Conservation (phyloP, 2,113 vertebrate species). For the Aspiorhynchus laticeps region DNA sequence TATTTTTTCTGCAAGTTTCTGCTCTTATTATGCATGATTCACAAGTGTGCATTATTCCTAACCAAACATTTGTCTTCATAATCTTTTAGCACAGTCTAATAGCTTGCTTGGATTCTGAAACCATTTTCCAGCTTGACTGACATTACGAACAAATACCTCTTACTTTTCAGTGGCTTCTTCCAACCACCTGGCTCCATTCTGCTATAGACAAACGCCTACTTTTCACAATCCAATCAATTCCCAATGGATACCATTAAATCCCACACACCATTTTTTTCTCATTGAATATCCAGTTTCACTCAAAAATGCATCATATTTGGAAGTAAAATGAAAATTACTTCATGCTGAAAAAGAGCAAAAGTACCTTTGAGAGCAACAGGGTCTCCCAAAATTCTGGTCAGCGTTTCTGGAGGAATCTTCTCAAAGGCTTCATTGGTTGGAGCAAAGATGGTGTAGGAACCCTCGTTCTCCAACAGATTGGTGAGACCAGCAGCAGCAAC, state of each 20-base stretch:
- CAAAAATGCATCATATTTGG: neutral
- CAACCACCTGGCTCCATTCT: neutral
- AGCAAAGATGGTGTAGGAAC: conserved; percentile 91
- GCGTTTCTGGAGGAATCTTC: conserved; percentile 89
- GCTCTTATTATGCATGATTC: neutral
- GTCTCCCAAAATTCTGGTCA: conserved; percentile 92
- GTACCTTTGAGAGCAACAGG: conserved; percentile 92
- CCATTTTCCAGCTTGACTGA: neutral
- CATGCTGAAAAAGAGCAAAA: neutral
- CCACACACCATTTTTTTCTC: neutral
- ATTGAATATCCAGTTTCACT: neutral
- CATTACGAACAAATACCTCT: neutral
- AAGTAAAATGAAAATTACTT: neutral
- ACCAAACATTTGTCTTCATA: neutral
- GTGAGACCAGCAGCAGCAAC: conserved; percentile 89
- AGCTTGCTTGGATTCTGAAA: neutral
- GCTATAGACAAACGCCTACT: neutral
- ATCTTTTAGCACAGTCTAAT: neutral
- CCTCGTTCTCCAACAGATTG: conserved; percentile 80
- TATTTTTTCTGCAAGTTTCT: neutral
- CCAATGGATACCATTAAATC: neutral
- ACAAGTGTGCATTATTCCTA: neutral
- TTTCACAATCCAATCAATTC: neutral
- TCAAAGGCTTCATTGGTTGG: conserved; percentile 95
- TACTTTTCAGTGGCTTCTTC: neutral